These are phyloP conservation scores for Stratiomys singularior DNA, from an alignment of 2,888 invertebrate species.

Conservation along the genomic window DNA sequence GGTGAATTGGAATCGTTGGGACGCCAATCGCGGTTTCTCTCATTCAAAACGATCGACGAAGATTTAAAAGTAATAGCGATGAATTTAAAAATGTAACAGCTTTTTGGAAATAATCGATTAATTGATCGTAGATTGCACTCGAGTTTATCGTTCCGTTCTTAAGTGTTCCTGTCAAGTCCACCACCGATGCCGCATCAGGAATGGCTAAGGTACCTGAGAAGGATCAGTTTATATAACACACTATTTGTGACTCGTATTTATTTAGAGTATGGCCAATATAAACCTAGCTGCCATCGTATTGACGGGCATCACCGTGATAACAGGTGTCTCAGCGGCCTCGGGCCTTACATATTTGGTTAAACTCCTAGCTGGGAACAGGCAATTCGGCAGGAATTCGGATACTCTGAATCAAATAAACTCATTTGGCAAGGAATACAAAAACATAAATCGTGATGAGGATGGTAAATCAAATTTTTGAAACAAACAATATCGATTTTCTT, in stretches of 20 bases:
- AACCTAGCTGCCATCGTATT: slow-evolving; percentile 70
- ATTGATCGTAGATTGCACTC: slow-evolving; percentile 67
- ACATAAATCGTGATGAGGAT: neutral
- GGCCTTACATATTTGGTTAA: slow-evolving; percentile 4
- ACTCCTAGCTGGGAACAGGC: neutral
- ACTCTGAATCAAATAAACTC: slow-evolving; percentile 1
- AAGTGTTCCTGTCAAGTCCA: slow-evolving; percentile 68
- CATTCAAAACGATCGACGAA: slow-evolving; percentile 46
- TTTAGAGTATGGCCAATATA: slow-evolving; percentile 67
- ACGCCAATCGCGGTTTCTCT: slow-evolving; percentile 42
- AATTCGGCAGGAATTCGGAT: neutral
- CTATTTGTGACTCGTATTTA: slow-evolving; percentile 41
- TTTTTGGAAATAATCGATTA: neutral
- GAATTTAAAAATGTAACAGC: neutral
- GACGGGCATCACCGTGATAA: slow-evolving; percentile 68
- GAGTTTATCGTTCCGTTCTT: slow-evolving; percentile 72
- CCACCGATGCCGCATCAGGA: slow-evolving; percentile 59
- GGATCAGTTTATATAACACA: neutral
- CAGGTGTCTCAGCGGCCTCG: slow-evolving; percentile 64
- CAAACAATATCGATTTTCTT: no score
- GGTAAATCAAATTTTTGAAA: slow-evolving; percentile 15
- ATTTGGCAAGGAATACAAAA: neutral
- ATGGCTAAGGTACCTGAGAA: slow-evolving; percentile 51
- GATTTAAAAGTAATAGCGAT: slow-evolving; percentile 43
- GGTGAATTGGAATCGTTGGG: slow-evolving; percentile 21